phyloP scores from a whole-genome alignment of 2,888 invertebrate species.

The Altica lythri region DNA sequence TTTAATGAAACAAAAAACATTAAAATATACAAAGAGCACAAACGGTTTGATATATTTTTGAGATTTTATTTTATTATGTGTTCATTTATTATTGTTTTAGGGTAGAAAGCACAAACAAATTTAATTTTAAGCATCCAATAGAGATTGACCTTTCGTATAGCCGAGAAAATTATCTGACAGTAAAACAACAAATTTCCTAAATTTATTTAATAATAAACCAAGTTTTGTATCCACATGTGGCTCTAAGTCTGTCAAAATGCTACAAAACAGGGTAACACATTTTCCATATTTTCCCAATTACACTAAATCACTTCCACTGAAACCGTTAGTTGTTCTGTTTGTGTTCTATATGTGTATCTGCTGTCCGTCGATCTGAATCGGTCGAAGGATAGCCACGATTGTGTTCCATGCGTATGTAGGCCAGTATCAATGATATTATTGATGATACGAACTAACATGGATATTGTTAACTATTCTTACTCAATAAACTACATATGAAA shows the following conservation, averaged over 20 bases:
- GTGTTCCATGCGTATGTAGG: conserved; percentile 39
- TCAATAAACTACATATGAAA: too few species aligned
- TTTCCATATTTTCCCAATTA: conserved; percentile 52
- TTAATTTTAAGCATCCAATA: too few species aligned
- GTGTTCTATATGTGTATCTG: conserved; percentile 13
- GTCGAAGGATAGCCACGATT: conserved; percentile 42
- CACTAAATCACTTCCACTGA: conserved; percentile 50
- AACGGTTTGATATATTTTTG: too few species aligned
- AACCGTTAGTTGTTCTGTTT: conserved; percentile 32
- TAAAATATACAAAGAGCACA: too few species aligned
- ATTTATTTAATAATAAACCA: conserved; percentile 19
- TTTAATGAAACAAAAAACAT: too few species aligned
- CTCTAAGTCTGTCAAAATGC: conserved; percentile 19
- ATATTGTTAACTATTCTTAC: too few species aligned
- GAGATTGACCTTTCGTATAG: too few species aligned
- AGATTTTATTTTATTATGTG: too few species aligned
- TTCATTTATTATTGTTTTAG: too few species aligned
- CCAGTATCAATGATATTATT: too few species aligned
- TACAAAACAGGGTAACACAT: conserved; percentile 49
- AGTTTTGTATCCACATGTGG: conserved; percentile 12
- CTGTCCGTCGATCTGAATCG: conserved; percentile 36
- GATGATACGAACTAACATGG: too few species aligned
- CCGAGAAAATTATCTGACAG: neutral
- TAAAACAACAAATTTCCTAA: conserved; percentile 6
- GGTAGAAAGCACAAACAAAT: too few species aligned